Percentiles rank a stretch among this genome's conserved stretches.
These are phyloP conservation scores for Calephelis nemesis DNA, from an alignment of 1,140 invertebrate genomes.

Conservation along the genomic window DNA sequence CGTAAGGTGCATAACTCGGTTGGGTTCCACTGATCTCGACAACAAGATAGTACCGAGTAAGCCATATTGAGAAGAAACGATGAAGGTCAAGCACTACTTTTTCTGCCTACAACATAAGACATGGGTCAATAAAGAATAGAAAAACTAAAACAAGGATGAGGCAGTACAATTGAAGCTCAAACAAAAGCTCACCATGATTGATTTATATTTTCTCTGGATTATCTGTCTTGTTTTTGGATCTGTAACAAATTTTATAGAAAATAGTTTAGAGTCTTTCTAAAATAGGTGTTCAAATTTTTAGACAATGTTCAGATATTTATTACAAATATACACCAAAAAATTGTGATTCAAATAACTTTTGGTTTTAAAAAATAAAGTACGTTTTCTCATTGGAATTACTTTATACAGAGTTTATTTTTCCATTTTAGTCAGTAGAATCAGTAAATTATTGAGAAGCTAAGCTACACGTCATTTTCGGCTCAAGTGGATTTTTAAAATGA, in stretches of 20 bases:
- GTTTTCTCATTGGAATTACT: too few relatives aligned
- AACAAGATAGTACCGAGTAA: slow-evolving; percentile 67
- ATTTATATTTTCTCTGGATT: slow-evolving; percentile 97
- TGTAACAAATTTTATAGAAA: slow-evolving; percentile 79
- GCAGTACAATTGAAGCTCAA: slow-evolving; percentile 2
- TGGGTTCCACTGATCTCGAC: slow-evolving; percentile 58
- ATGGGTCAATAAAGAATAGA: slow-evolving; percentile 46
- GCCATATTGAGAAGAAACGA: slow-evolving; percentile 76
- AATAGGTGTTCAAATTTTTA: too few relatives aligned
- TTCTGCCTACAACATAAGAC: slow-evolving; percentile 75
- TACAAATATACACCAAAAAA: too few relatives aligned
- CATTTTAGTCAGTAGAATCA: too few relatives aligned
- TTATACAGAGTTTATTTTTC: too few relatives aligned
- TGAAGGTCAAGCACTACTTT: slow-evolving; percentile 77
- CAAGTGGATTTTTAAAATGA: too few relatives aligned
- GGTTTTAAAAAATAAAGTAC: too few relatives aligned
- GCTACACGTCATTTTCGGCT: too few relatives aligned
- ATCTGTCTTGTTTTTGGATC: slow-evolving; percentile 98
- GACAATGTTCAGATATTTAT: neutral
- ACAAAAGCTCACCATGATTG: slow-evolving; percentile 93
- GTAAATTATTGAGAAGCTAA: too few relatives aligned
- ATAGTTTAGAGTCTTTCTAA: neutral
- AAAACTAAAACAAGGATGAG: slow-evolving; percentile 36
- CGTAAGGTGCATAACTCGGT: slow-evolving; percentile 60
- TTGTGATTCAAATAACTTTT: too few relatives aligned